A percentile compares a stretch with the other conserved stretches of the same genome.
phyloP scores from a whole-genome alignment of 1,140 invertebrate genomes.

The Oncopeltus fasciatus region DNA sequence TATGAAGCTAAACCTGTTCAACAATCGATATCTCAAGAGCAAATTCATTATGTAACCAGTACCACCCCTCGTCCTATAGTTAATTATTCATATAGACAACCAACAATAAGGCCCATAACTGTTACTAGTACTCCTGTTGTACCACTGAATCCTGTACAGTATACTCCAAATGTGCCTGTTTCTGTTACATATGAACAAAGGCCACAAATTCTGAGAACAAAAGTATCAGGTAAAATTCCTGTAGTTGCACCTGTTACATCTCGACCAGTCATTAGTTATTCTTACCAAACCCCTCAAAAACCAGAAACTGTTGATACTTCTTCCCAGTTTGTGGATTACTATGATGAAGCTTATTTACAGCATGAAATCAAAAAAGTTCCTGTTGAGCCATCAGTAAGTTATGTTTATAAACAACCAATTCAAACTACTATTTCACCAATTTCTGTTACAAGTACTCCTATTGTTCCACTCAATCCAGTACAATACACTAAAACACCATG shows the following conservation, averaged over 20 bases:
- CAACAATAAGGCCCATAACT: background rate
- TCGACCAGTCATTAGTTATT: constrained; percentile 14
- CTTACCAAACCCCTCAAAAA: constrained; percentile 1
- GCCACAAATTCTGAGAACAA: background rate
- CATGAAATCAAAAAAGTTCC: background rate
- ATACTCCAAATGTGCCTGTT: background rate
- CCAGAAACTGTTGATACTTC: background rate
- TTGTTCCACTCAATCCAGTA: constrained; percentile 20
- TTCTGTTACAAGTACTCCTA: constrained; percentile 12
- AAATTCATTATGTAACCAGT: constrained; percentile 17
- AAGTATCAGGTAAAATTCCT: constrained; percentile 15
- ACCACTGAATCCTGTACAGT: constrained; percentile 25
- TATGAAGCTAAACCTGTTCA: background rate
- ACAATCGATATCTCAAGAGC: constrained; percentile 24
- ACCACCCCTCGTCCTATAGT: background rate
- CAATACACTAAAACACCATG: constrained; percentile 13
- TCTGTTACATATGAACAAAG: background rate
- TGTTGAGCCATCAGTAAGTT: background rate
- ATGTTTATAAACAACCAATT: background rate
- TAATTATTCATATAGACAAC: background rate
- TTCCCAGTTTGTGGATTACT: background rate
- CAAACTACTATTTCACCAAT: background rate
- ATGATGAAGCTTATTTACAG: background rate
- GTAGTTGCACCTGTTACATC: constrained; percentile 17
- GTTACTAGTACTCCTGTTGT: constrained; percentile 19